These are phyloP conservation scores for Cerceris rybyensis DNA, from an alignment of 2,888 invertebrate genomes.

Conservation along the genomic window DNA sequence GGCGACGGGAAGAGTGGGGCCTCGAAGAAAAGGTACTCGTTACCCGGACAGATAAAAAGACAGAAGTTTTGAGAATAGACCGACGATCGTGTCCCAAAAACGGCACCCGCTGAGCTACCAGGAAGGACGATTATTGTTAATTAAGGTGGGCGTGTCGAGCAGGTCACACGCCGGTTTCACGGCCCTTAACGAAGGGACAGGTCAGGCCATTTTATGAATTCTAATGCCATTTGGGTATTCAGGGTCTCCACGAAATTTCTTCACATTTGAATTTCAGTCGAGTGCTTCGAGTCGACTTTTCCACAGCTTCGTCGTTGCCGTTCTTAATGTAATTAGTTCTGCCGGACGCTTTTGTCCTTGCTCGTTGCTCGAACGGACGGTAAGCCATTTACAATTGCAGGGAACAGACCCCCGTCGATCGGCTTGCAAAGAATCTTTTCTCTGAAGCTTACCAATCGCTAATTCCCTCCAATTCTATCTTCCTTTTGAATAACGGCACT, in stretches of 20 bases:
- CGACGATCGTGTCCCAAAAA: slow-evolving; percentile 46
- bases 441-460: too few species aligned
- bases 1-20: slow-evolving; percentile 18
- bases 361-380: background rate
- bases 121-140: slow-evolving; percentile 73
- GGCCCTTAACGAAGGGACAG: slow-evolving; percentile 60
- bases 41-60: slow-evolving; percentile 56
- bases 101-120: slow-evolving; percentile 72
- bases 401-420: background rate
- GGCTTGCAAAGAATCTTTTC: too few species aligned
- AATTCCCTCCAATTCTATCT: too few species aligned
- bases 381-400: background rate
- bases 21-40: slow-evolving; percentile 60
- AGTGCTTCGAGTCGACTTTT: slow-evolving; percentile 36
- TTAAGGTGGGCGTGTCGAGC: slow-evolving; percentile 65
- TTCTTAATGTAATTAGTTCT: slow-evolving; percentile 48
- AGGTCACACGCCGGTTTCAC: slow-evolving; percentile 58
- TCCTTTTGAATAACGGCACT: too few species aligned
- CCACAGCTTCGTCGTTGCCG: slow-evolving; percentile 11
- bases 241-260: slow-evolving; percentile 31
- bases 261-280: slow-evolving; percentile 43
- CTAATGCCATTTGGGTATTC: slow-evolving; percentile 31
- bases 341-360: slow-evolving; percentile 25
- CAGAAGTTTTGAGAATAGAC: slow-evolving; percentile 53
- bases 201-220: slow-evolving; percentile 56